Base-by-base conservation (phyloP, 2,113 vertebrate species). In the Megaptera novaeangliae region DNA sequence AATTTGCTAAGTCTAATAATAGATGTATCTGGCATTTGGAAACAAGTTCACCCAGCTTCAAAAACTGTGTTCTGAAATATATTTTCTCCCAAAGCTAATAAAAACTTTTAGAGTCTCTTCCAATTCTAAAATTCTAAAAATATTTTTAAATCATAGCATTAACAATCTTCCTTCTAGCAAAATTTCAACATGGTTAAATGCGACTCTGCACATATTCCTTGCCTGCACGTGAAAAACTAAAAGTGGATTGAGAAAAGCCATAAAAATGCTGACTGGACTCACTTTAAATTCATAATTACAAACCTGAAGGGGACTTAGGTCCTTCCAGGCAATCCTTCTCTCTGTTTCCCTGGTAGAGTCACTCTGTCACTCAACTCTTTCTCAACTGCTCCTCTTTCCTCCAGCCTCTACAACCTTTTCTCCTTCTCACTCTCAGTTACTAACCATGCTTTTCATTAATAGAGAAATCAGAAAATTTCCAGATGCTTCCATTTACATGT, bases 61-160 rank as follows among this genome's bases (percentile, higher is more conserved):
- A 95, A 95, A 97, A 77, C 27, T 61, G 15, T 87, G 36, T 84
- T 96, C n/a, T 91, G 52, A 72, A 75, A 66, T 80, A 46, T 78
- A 29, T 69, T 83, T 82, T 23, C 29, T 61, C 59, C 66, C 66
- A 97, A 96, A 95, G 20, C 55, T 94, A 93, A 93, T 29, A 81
- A 74, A 89, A 59, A 63, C 12, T 64, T 90, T 5, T 44, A 88
- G 94, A 78, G 9, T 92, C 95, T 89, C 52, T 96, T 91, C 14
- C 41, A 80, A 52, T 88, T 91, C 44, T 64, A 49, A 89, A 93
- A 96, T 81, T 96, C 86, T 95, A 96, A 97, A 97, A 97, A 83
- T 96, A 96, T 29, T 92, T 78, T 96, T 94, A 94, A 90, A 83
- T 88, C 34, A 39, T 34, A 49, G 29, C 57, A 59, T 90, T 97